Conservation (phyloP, 2,797 vertebrate species). For the Urosaurus nigricauda region DNA sequence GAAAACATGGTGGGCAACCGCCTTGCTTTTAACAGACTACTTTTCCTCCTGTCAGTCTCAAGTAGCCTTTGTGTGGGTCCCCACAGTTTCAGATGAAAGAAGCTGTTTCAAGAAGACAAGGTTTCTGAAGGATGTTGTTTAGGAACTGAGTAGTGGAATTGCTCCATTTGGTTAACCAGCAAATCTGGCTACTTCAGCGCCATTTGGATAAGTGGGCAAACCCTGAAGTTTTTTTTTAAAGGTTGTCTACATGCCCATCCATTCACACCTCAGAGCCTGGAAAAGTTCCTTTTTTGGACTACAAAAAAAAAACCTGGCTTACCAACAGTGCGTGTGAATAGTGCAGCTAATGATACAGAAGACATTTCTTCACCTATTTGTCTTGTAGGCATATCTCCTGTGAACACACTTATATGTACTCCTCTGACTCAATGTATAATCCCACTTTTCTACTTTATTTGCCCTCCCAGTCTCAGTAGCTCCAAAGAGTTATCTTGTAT, state of each 20-base stretch:
- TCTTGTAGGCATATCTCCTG: neutral
- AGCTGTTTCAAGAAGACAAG: neutral
- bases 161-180: slow-evolving; percentile 21
- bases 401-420: neutral
- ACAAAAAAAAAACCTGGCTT: no score
- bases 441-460: no score
- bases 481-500: neutral
- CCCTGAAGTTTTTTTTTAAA: neutral
- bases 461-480: no score
- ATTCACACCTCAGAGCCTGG: no score
- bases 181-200: slow-evolving; percentile 15
- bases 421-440: no score
- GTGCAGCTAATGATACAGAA: neutral
- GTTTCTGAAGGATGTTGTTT: neutral
- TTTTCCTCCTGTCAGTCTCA: neutral
- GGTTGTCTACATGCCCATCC: neutral
- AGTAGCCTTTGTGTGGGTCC: neutral
- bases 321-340: no score
- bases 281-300: no score
- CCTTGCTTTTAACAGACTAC: slow-evolving; percentile 1
- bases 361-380: neutral
- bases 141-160: slow-evolving; percentile 5
- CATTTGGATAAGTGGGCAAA: neutral
- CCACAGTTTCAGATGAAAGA: slow-evolving; percentile 16
- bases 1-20: slow-evolving; percentile 13